Conservation (phyloP, 2,113 vertebrate species). For the Spea bombifrons region DNA sequence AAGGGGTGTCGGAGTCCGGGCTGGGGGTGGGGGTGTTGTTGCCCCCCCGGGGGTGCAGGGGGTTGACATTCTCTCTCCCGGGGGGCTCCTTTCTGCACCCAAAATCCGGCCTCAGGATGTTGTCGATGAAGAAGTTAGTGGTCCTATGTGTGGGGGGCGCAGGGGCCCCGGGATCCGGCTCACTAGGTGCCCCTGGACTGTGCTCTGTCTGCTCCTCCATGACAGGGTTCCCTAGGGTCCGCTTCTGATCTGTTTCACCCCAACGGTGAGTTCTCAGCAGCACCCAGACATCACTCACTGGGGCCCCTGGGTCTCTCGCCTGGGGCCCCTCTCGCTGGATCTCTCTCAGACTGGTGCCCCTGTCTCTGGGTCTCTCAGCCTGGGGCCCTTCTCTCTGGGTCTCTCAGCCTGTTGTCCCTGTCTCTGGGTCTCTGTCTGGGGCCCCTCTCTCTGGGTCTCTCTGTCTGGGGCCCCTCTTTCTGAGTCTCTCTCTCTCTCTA, state of each 20-base stretch:
- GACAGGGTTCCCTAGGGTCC: conserved; percentile 52
- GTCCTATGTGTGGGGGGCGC: conserved; percentile 77
- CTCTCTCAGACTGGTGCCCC: conserved; percentile 65
- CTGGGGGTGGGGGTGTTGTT: conserved; percentile 78
- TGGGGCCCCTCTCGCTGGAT: background rate
- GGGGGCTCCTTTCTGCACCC: conserved; percentile 85
- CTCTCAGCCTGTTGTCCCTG: conserved; percentile 81
- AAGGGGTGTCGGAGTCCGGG: conserved; percentile 75
- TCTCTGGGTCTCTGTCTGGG: conserved; percentile 63
- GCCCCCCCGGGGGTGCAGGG: conserved; percentile 71
- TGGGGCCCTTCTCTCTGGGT: conserved; percentile 60
- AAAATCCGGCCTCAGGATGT: conserved; percentile 92
- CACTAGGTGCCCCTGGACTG: conserved; percentile 55
- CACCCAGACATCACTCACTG: conserved; percentile 47
- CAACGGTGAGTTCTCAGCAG: conserved; percentile 22
- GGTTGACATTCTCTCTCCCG: conserved; percentile 80
- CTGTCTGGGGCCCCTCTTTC: conserved; percentile 57
- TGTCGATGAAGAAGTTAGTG: conserved; percentile 96
- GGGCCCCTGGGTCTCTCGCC: background rate
- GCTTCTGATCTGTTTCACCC: conserved; percentile 56
- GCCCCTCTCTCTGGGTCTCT: conserved; percentile 54
- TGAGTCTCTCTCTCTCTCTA: conserved; percentile 67
- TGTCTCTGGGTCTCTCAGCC: conserved; percentile 69
- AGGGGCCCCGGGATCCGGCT: conserved; percentile 63
- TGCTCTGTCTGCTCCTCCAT: conserved; percentile 74